Percentiles rank a stretch among this genome's conserved stretches.
Evolutionary conservation across 2,888 invertebrate genomes (phyloP).

Genomic region (Chloroclystis v-ata): DNA sequence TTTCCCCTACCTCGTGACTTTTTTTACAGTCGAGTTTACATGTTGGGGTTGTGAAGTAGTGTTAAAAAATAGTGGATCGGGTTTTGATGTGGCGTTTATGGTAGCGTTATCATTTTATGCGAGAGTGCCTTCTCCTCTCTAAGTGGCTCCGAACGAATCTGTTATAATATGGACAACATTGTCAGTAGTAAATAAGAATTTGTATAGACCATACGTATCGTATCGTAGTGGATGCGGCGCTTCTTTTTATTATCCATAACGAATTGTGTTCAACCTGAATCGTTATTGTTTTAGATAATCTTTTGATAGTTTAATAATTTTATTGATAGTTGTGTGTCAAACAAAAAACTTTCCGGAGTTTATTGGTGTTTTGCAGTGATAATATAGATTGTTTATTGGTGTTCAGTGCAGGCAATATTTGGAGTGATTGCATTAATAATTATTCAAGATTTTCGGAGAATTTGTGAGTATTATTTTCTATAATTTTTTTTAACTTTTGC

Average conservation of each 20-base stretch:
- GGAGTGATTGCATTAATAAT: constrained; percentile 40
- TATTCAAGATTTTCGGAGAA: constrained; percentile 48
- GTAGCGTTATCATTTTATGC: constrained; percentile 53
- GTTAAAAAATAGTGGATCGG: constrained; percentile 63
- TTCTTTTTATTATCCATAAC: constrained; percentile 49
- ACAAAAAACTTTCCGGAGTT: constrained; percentile 61
- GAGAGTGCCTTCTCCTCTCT: constrained; percentile 62
- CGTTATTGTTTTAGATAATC: constrained; percentile 37
- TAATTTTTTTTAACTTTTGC: too few species aligned
- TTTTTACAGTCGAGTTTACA: constrained; percentile 73
- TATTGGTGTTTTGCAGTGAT: constrained; percentile 53
- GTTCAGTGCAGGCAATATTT: constrained; percentile 55
- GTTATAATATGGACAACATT: constrained; percentile 71
- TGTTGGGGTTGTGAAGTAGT: constrained; percentile 71
- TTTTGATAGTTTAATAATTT: constrained; percentile 33
- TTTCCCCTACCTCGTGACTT: constrained; percentile 74
- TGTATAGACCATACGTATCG: constrained; percentile 77
- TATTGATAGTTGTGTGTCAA: constrained; percentile 46
- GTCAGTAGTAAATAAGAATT: constrained; percentile 79
- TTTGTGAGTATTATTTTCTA: constrained; percentile 52
- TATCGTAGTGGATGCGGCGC: constrained; percentile 62
- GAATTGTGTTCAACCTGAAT: constrained; percentile 45
- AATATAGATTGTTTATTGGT: constrained; percentile 58
- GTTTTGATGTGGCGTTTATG: constrained; percentile 60
- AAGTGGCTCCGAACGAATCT: constrained; percentile 61